These are phyloP conservation scores for Nomada lathburiana DNA, from an alignment of 2,888 invertebrate genomes.

Conservation along the genomic window DNA sequence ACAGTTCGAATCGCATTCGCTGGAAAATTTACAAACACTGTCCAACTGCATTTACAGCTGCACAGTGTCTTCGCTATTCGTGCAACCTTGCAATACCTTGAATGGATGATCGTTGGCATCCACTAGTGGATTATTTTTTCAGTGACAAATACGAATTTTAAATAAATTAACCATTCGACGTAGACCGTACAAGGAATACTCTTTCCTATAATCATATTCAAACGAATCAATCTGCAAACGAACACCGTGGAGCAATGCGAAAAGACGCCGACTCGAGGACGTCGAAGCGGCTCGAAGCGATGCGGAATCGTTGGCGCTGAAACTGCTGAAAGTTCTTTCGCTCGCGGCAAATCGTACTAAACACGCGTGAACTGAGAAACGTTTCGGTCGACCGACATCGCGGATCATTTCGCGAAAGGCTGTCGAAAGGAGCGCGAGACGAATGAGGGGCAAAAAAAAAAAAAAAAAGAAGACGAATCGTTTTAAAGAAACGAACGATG, in stretches of 20 bases:
- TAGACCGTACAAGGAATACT: neutral
- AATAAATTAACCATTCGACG: too few relatives aligned
- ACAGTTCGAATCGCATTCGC: too few relatives aligned
- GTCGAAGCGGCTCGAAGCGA: neutral
- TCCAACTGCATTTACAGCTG: too few relatives aligned
- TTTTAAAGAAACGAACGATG: slow-evolving; percentile 26
- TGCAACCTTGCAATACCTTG: too few relatives aligned
- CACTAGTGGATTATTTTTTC: too few relatives aligned
- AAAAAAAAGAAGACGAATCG: slow-evolving; percentile 13
- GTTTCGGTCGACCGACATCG: slow-evolving; percentile 23
- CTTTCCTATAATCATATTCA: too few relatives aligned
- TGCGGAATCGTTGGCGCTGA: slow-evolving; percentile 6
- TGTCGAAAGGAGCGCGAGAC: slow-evolving; percentile 6
- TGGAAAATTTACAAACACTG: too few relatives aligned
- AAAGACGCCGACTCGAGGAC: too few relatives aligned
- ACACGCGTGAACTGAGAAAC: slow-evolving; percentile 33
- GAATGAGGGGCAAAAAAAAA: neutral
- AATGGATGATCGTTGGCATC: too few relatives aligned
- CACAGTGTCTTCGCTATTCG: too few relatives aligned
- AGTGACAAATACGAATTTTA: too few relatives aligned
- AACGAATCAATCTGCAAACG: neutral
- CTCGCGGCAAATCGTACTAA: slow-evolving; percentile 15
- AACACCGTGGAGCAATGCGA: too few relatives aligned
- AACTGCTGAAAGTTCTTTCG: slow-evolving; percentile 10
- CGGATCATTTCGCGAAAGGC: slow-evolving; percentile 27